phyloP scores from a whole-genome alignment of 2,797 vertebrate genomes.

The Limosa lapponica region DNA sequence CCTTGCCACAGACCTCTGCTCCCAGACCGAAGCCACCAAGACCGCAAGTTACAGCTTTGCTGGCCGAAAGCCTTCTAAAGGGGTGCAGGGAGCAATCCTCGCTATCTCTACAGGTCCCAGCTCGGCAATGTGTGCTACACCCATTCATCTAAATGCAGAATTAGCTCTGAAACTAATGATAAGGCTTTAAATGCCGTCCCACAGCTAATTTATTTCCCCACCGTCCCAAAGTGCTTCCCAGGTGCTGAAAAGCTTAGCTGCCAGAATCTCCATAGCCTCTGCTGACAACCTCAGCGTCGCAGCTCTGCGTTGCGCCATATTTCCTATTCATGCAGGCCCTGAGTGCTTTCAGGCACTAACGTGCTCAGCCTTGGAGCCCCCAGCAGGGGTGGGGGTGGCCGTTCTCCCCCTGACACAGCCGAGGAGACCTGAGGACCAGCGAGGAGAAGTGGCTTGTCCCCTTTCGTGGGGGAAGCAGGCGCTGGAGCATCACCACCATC shows the following conservation, averaged over 20 bases:
- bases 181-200: conserved; percentile 42
- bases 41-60: neutral
- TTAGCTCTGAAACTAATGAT: conserved; percentile 47
- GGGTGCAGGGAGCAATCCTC: neutral
- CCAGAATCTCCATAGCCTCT: conserved; percentile 11
- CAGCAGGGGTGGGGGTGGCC: neutral
- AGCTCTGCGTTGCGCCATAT: neutral
- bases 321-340: neutral
- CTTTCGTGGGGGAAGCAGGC: neutral
- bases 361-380: neutral
- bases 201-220: conserved; percentile 25
- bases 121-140: neutral
- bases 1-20: neutral
- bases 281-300: neutral
- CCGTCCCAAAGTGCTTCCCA: conserved; percentile 24
- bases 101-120: conserved; percentile 6
- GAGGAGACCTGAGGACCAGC: neutral
- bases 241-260: conserved; percentile 43
- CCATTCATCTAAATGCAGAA: conserved; percentile 60
- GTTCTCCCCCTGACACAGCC: fast-evolving
- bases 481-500: neutral
- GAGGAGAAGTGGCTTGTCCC: neutral
- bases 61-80: neutral
- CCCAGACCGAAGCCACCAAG: neutral
- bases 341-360: neutral